A percentile compares a stretch with the other conserved stretches of the same genome.
These are phyloP conservation scores for Ectemnius cavifrons DNA, from an alignment of 2,888 invertebrate genomes.

Conservation along the genomic window DNA sequence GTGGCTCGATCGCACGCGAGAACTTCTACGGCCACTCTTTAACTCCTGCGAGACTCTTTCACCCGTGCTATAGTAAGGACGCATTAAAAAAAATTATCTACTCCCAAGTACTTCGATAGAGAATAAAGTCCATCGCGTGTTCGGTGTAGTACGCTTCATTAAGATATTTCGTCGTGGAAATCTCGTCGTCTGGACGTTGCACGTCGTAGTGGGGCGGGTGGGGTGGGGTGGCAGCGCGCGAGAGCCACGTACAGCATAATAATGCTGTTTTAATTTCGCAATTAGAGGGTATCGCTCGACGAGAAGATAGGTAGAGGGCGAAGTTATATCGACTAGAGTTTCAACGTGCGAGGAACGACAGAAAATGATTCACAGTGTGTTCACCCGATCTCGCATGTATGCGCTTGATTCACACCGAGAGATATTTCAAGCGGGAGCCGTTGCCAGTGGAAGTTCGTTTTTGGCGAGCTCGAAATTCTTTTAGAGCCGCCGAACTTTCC, in stretches of 20 bases:
- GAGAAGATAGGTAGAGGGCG: too few relatives aligned
- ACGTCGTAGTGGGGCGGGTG: background rate
- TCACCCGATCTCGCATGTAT: too few relatives aligned
- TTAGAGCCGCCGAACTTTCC: constrained; percentile 18
- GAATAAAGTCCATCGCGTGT: constrained; percentile 36
- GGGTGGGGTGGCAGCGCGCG: background rate
- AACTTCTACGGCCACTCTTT: background rate
- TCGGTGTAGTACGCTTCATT: constrained; percentile 15
- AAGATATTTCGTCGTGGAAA: constrained; percentile 29
- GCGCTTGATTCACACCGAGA: too few relatives aligned
- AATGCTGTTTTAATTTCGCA: constrained; percentile 8
- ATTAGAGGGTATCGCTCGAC: background rate
- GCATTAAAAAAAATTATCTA: constrained; percentile 24
- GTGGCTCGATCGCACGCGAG: constrained; percentile 19
- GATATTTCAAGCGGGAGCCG: too few relatives aligned
- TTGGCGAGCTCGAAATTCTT: constrained; percentile 28
- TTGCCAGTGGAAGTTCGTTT: background rate
- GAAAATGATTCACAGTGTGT: too few relatives aligned
- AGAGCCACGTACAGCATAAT: background rate
- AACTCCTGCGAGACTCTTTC: too few relatives aligned
- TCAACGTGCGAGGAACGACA: too few relatives aligned
- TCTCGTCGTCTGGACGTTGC: constrained; percentile 7
- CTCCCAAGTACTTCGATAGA: constrained; percentile 16
- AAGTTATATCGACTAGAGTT: too few relatives aligned
- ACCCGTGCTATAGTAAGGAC: background rate